Evolutionary conservation across 2,113 vertebrate genomes (phyloP).

Genomic region (Leiothrix lutea): DNA sequence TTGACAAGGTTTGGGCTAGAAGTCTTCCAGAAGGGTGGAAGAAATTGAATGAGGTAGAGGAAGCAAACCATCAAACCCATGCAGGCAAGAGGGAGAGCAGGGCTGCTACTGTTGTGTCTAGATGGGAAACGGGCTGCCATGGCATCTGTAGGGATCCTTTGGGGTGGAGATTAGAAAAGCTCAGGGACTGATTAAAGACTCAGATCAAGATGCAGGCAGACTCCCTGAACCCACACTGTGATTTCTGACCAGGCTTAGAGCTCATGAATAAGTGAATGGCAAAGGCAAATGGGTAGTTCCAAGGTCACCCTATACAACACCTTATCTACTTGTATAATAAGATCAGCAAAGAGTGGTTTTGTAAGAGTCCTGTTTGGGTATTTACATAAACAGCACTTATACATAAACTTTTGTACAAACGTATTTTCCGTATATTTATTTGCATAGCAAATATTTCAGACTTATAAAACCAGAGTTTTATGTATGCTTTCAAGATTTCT

Average conservation of each 20-base stretch:
- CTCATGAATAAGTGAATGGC: not conserved
- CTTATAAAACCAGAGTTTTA: not conserved
- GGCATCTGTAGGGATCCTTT: not conserved
- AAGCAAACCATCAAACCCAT: not conserved
- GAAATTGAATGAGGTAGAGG: not conserved
- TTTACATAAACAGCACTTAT: not conserved
- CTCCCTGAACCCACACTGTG: not conserved
- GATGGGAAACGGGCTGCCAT: not conserved
- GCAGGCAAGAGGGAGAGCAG: not conserved
- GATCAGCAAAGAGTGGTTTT: not conserved
- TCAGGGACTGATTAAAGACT: not conserved
- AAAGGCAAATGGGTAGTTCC: not conserved
- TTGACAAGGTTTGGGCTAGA: not conserved
- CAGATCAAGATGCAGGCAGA: not conserved
- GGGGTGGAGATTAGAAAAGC: not conserved
- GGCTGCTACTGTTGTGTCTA: not conserved
- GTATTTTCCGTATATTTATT: not conserved
- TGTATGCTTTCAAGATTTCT: constrained; percentile 39
- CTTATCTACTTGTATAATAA: not conserved
- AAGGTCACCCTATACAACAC: not conserved
- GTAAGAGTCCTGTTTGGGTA: not conserved
- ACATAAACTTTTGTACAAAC: not conserved
- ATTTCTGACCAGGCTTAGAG: not conserved
- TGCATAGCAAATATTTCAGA: not conserved
- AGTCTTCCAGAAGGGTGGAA: not conserved